Evolutionary conservation across 1,140 invertebrate genomes (phyloP).

Genomic region (Heterodera carotae): DNA sequence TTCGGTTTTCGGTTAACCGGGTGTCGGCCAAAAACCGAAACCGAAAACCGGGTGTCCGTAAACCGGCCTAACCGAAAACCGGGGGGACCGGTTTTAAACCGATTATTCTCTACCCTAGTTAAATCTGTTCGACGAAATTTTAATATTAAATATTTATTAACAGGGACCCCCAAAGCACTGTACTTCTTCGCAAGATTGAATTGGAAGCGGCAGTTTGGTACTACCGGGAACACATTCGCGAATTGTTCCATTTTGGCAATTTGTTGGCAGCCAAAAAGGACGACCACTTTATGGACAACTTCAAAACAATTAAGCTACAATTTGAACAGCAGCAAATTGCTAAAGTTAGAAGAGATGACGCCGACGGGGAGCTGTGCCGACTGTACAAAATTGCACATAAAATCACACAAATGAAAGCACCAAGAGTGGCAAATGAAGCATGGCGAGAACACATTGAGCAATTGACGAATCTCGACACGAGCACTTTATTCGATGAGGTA

Average conservation of each 20-base stretch:
- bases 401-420: background rate
- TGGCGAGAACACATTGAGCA: background rate
- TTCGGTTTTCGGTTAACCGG: too few relatives aligned
- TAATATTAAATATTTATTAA: too few relatives aligned
- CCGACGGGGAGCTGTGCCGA: background rate
- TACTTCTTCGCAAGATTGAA: background rate
- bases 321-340: background rate
- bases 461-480: background rate
- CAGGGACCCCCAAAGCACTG: too few relatives aligned
- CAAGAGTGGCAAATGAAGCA: background rate
- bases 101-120: too few relatives aligned
- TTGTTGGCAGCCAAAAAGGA: background rate
- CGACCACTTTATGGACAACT: background rate
- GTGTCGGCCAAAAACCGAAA: too few relatives aligned
- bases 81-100: too few relatives aligned
- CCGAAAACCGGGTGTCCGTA: too few relatives aligned
- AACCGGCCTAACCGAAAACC: too few relatives aligned
- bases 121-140: too few relatives aligned
- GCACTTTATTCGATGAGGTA: background rate
- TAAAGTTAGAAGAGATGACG: background rate
- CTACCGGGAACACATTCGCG: background rate
- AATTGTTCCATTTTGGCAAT: background rate
- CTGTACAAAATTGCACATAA: background rate
- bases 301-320: background rate
- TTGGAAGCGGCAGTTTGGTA: background rate